Percentiles rank a stretch among this genome's conserved stretches.
Evolutionary conservation across 2,797 vertebrate genomes (phyloP).

Genomic region (Etheostoma perlongum): DNA sequence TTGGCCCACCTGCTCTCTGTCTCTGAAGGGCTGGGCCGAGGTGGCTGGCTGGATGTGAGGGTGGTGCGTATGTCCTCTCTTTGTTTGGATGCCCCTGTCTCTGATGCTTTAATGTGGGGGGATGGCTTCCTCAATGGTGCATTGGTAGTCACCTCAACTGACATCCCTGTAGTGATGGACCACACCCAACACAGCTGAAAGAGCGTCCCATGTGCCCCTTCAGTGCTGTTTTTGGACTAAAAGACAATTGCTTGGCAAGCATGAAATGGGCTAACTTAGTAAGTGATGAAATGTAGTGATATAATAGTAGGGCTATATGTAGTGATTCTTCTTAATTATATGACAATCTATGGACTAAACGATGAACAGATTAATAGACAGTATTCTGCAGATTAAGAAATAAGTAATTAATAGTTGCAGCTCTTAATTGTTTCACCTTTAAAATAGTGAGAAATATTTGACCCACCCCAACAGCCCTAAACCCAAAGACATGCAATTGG

Average conservation of each 20-base stretch:
- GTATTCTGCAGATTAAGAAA: background rate
- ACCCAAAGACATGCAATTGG: background rate
- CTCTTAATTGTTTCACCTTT: background rate
- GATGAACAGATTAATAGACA: background rate
- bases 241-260: background rate
- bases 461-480: background rate
- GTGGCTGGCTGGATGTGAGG: constrained; percentile 48
- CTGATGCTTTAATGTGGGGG: constrained; percentile 42
- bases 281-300: background rate
- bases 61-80: constrained; percentile 53
- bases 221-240: background rate
- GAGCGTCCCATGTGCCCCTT: background rate
- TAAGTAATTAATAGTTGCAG: background rate
- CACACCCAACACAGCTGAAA: constrained; percentile 52
- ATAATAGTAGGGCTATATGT: too few species aligned
- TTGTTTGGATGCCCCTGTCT: constrained; percentile 69
- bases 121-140: constrained; percentile 28
- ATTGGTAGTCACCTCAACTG: constrained; percentile 22
- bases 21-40: constrained; percentile 51
- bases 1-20: constrained; percentile 86
- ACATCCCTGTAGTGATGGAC: constrained; percentile 49
- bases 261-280: background rate
- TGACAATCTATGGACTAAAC: background rate
- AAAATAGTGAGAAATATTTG: background rate
- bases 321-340: too few species aligned